Percentiles rank a stretch among this genome's conserved stretches.
Conservation (phyloP, 2,888 invertebrate species). For the Coelinius sp. region DNA sequence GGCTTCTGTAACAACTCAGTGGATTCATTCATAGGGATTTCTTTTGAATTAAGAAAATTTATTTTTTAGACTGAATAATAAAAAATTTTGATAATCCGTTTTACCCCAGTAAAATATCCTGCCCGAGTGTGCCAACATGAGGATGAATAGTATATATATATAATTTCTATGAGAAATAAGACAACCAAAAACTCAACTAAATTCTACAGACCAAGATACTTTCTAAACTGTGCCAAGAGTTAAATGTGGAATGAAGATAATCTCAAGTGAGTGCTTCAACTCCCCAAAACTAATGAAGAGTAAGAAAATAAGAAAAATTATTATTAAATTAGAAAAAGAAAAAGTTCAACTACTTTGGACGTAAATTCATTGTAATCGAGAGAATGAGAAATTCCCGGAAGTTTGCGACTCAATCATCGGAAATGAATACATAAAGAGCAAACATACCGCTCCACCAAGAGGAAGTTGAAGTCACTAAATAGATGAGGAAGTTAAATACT, state of each 20-base stretch:
- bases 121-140: no score
- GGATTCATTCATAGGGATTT: not conserved
- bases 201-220: not conserved
- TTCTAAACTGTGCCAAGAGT: constrained; percentile 7
- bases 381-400: not conserved
- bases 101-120: no score
- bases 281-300: not conserved
- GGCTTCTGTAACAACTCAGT: not conserved
- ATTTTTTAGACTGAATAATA: no score
- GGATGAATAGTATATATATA: no score
- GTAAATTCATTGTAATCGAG: not conserved
- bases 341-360: no score
- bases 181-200: not conserved
- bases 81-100: no score
- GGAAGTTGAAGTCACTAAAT: not conserved
- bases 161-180: not conserved
- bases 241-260: constrained; percentile 4
- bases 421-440: not conserved
- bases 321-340: not conserved
- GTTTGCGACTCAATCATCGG: not conserved
- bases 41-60: no score
- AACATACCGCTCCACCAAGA: not conserved
- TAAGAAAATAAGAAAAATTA: not conserved
- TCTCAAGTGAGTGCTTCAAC: not conserved
- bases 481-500: not conserved